These are phyloP conservation scores for Vultur gryphus DNA, from an alignment of 2,797 vertebrate species.

Conservation along the genomic window DNA sequence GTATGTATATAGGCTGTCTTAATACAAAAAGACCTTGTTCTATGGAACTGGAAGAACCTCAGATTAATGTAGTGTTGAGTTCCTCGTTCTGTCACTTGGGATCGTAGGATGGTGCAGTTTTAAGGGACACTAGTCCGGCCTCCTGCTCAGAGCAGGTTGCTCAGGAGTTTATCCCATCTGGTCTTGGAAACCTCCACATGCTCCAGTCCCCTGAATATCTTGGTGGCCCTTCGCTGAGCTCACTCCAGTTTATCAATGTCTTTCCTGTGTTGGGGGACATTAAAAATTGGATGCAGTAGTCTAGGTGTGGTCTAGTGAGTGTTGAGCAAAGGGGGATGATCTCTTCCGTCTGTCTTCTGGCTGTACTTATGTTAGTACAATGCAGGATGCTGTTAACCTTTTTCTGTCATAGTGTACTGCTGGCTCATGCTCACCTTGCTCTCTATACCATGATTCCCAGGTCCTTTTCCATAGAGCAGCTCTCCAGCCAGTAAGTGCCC, in stretches of 20 bases:
- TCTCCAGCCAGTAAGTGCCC: not conserved
- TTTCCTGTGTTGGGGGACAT: not conserved
- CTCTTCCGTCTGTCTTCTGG: not conserved
- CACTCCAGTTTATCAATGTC: no score
- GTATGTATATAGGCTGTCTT: not conserved
- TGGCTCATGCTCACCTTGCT: not conserved
- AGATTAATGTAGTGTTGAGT: no score
- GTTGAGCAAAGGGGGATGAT: not conserved
- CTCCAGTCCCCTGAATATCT: not conserved
- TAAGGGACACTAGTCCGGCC: not conserved
- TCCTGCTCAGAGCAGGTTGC: not conserved
- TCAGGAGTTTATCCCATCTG: not conserved
- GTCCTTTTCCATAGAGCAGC: not conserved
- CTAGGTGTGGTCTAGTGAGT: not conserved
- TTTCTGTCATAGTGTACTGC: not conserved
- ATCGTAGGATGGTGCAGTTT: not conserved
- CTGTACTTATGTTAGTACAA: not conserved
- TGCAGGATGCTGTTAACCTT: not conserved
- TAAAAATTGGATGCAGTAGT: not conserved
- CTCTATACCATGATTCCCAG: not conserved
- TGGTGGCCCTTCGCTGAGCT: not conserved
- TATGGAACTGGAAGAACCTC: not conserved
- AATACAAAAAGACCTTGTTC: not conserved
- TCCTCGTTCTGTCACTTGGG: not conserved
- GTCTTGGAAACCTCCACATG: not conserved